Evolutionary conservation across 1,140 invertebrate species (phyloP).

Genomic region (Cydia strobilella): DNA sequence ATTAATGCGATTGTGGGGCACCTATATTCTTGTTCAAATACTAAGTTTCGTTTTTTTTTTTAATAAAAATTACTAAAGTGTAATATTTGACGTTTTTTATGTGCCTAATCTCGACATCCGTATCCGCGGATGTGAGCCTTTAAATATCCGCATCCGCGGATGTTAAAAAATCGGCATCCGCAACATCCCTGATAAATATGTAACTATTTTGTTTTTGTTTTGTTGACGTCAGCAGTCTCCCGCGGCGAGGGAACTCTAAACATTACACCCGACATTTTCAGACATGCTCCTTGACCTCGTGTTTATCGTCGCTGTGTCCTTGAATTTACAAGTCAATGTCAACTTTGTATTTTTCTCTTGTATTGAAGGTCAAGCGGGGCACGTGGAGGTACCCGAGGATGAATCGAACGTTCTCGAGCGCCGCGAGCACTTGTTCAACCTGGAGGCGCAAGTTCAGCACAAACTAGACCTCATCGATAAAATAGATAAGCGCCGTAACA

Average conservation of each 20-base stretch:
- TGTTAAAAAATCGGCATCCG: no score
- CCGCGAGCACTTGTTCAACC: slow-evolving; percentile 58
- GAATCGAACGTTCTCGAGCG: slow-evolving; percentile 44
- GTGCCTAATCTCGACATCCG: no score
- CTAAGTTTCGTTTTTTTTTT: no score
- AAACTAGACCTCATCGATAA: slow-evolving; percentile 62
- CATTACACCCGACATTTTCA: neutral
- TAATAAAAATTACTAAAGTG: no score
- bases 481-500: slow-evolving; percentile 58
- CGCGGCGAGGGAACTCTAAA: neutral
- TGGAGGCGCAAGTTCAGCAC: slow-evolving; percentile 64
- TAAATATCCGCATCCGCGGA: no score
- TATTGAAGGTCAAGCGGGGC: slow-evolving; percentile 67
- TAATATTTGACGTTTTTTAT: no score
- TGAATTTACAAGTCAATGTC: slow-evolving; percentile 8
- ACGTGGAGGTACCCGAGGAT: slow-evolving; percentile 53
- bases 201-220: no score
- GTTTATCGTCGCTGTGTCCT: neutral
- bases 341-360: slow-evolving; percentile 35
- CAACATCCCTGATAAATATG: no score
- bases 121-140: no score
- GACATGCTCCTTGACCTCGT: slow-evolving; percentile 1
- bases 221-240: no score
- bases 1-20: no score
- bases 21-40: no score